These are phyloP conservation scores for Protodeltote pygarga DNA, from an alignment of 2,888 invertebrate species.

Conservation along the genomic window DNA sequence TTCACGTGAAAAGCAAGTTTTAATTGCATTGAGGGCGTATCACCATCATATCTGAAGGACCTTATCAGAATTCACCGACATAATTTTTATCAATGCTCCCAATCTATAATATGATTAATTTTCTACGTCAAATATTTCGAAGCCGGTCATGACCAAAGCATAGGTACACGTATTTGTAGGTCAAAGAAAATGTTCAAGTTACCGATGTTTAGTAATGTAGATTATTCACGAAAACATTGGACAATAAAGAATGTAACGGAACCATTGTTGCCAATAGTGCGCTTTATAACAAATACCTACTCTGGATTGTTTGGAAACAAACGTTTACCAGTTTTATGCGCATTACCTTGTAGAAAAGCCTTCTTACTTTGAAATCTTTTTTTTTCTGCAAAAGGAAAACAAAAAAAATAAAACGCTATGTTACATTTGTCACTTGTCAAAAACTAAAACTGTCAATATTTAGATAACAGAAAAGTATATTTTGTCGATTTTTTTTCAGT, in stretches of 20 bases:
- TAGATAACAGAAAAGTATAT: conserved; percentile 6
- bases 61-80: conserved; percentile 17
- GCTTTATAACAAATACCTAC: conserved; percentile 3
- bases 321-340: conserved; percentile 11
- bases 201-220: conserved; percentile 40
- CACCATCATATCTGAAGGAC: conserved; percentile 8
- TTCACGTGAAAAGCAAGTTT: not conserved
- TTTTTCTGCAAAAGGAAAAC: no score
- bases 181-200: conserved; percentile 38
- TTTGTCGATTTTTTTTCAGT: not conserved
- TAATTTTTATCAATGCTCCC: conserved; percentile 10
- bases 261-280: conserved; percentile 3
- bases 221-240: conserved; percentile 29
- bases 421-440: conserved; percentile 13
- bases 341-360: not conserved
- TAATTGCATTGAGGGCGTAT: conserved; percentile 2
- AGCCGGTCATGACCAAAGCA: conserved; percentile 37
- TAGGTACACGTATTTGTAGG: conserved; percentile 33
- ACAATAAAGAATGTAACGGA: conserved; percentile 18
- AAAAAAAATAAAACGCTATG: no score
- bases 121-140: conserved; percentile 23
- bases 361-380: conserved; percentile 7
- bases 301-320: conserved; percentile 5
- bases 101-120: conserved; percentile 29
- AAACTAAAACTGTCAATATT: conserved; percentile 7